phyloP scores from a whole-genome alignment of 2,888 invertebrate species.

The Pammene fasciana region DNA sequence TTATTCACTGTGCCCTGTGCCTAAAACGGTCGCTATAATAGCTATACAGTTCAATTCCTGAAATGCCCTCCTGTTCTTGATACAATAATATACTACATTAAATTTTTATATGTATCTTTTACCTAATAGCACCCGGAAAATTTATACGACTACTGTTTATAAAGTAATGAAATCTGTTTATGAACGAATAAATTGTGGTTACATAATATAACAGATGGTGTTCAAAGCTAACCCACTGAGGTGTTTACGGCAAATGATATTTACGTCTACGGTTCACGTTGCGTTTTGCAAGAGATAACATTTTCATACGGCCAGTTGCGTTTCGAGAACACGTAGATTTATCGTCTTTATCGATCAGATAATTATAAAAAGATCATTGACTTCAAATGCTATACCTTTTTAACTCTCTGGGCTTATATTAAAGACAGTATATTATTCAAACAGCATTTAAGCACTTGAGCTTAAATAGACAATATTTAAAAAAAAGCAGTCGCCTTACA shows the following conservation, averaged over 20 bases:
- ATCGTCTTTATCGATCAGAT: neutral
- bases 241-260: slow-evolving; percentile 29
- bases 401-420: too few relatives aligned
- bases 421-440: too few relatives aligned
- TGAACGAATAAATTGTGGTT: slow-evolving; percentile 38
- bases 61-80: too few relatives aligned
- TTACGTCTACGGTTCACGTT: slow-evolving; percentile 16
- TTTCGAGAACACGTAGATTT: slow-evolving; percentile 1
- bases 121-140: slow-evolving; percentile 12
- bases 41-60: too few relatives aligned
- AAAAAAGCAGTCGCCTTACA: too few relatives aligned
- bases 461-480: too few relatives aligned
- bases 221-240: slow-evolving; percentile 39
- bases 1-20: too few relatives aligned
- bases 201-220: slow-evolving; percentile 37
- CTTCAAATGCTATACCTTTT: neutral
- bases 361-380: neutral
- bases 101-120: slow-evolving; percentile 4
- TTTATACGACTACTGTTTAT: slow-evolving; percentile 35
- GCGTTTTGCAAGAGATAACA: slow-evolving; percentile 31
- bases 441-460: too few relatives aligned
- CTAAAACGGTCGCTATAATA: too few relatives aligned
- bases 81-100: too few relatives aligned
- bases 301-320: slow-evolving; percentile 17
- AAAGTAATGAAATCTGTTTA: slow-evolving; percentile 36